These are phyloP conservation scores for Gambelia wislizenii DNA, from an alignment of 2,797 vertebrate species.

Conservation along the genomic window DNA sequence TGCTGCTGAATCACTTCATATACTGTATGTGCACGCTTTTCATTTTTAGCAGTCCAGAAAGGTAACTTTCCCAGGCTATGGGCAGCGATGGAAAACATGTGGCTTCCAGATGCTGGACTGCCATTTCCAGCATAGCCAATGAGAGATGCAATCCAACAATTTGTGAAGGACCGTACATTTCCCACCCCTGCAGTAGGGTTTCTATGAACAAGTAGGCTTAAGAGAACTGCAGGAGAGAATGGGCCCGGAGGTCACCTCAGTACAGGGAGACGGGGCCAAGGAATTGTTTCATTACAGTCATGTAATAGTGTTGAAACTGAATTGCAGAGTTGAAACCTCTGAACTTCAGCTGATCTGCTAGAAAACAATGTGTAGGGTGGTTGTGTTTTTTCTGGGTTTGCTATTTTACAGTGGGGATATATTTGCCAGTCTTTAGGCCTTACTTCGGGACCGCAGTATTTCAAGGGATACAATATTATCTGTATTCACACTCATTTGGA, in stretches of 20 bases:
- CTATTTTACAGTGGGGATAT: background rate
- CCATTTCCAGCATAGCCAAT: background rate
- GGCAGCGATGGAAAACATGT: background rate
- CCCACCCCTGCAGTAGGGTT: background rate
- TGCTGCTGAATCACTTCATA: too few species aligned
- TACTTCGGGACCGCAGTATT: background rate
- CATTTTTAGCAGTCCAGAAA: too few species aligned
- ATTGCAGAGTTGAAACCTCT: background rate
- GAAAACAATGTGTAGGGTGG: background rate
- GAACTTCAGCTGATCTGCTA: background rate
- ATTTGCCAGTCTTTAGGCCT: background rate
- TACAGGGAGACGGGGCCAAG: background rate
- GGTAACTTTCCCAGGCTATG: background rate
- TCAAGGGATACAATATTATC: background rate
- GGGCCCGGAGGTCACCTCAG: background rate
- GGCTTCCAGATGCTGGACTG: background rate
- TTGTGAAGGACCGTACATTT: background rate
- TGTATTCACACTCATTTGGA: background rate
- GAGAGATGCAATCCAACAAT: background rate
- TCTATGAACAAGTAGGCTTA: background rate
- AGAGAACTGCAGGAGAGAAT: background rate
- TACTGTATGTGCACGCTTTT: too few species aligned
- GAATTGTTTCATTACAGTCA: background rate
- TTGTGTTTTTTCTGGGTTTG: background rate
- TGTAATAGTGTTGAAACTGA: background rate